Base-by-base conservation (phyloP, 2,888 invertebrate genomes). In the Cyaniris semiargus region DNA sequence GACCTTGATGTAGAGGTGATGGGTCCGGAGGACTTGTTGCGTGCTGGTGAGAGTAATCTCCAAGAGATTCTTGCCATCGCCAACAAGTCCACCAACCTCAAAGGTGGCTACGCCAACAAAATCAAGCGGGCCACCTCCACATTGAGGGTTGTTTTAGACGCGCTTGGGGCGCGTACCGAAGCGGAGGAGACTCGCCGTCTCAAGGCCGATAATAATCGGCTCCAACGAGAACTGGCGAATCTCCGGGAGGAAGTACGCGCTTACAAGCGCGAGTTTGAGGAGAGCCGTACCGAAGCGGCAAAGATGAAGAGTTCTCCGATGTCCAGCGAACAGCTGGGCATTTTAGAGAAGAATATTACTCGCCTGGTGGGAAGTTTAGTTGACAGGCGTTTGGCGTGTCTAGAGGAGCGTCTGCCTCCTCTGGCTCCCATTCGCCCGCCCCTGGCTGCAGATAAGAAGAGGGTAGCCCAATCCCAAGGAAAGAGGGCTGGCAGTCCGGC, bases 161-260 rank as follows among this genome's bases (percentile, higher is more conserved):
- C 72, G 5, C 44, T 72, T 8, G 72, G 18, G n/a, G 18, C n/a
- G 7, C 72, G 72, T 13, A 72, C 72, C 3, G 72, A 72, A 18
- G 44, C 18, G 1, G 72, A 38, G 21, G 38, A 72, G 48, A 38
- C 8, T 6, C 44, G 72, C 21, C 72, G 72, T 8, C 48, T 74
- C 7, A 44, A n/a, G 2, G 72, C 23, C 10, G 48, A 74, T 21
- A 74, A 74, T 13, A 21, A n/a, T 13, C n/a, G 72, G 44, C 44
- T 74, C 2, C 48, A 48, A 23, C 18, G 72, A 48, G 72, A 74
- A 21, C n/a, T 74, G 23, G 13, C 23, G 4, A 74, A 74, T 31
- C 10, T 74, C 15, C 44, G 48, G 2, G 72, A 74, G 13, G 72
- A 74, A 15, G 48, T 74, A 10, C 72, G 44, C 72, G 70, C 70